Evolutionary conservation across 64 coral and sea anemone species (phyloP).

Genomic region (Pocillopora verrucosa): DNA sequence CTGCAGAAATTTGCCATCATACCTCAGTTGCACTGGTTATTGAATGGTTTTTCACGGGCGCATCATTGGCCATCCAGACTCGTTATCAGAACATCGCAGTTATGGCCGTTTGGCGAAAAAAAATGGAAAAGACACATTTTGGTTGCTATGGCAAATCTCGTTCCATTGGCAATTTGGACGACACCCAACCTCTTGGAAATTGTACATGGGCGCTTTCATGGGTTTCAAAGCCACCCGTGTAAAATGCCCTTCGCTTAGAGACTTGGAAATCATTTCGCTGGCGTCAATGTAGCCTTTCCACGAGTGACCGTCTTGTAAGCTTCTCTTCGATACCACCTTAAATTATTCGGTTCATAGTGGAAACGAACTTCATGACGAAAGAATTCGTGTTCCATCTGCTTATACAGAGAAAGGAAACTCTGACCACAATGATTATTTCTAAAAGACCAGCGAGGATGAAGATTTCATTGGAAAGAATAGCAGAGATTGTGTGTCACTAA

Average conservation of each 20-base stretch:
- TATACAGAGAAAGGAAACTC: too few relatives aligned
- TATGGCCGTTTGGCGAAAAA: constrained; percentile 5
- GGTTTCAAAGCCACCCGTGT: not conserved
- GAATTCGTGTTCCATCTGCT: too few relatives aligned
- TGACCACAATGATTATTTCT: too few relatives aligned
- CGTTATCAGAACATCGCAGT: not conserved
- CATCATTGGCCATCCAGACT: not conserved
- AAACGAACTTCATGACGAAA: too few relatives aligned
- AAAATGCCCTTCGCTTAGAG: not conserved
- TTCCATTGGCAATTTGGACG: not conserved
- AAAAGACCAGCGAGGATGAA: too few relatives aligned
- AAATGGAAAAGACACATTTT: constrained; percentile 11
- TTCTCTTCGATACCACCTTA: too few relatives aligned
- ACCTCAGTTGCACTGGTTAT: constrained; percentile 9
- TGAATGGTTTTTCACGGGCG: constrained; percentile 5
- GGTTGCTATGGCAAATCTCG: not conserved
- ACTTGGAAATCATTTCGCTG: not conserved
- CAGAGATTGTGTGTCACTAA: too few relatives aligned
- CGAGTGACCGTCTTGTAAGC: too few relatives aligned
- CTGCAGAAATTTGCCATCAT: not conserved
- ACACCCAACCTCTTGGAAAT: not conserved
- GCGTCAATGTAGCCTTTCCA: too few relatives aligned
- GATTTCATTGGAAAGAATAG: too few relatives aligned
- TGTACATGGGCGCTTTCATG: not conserved
- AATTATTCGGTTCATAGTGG: too few relatives aligned